Evolutionary conservation across 1,140 invertebrate genomes (phyloP), one percentile per base, ranked within the genome.

Genomic region (Trichonephila inaurata): DNA sequence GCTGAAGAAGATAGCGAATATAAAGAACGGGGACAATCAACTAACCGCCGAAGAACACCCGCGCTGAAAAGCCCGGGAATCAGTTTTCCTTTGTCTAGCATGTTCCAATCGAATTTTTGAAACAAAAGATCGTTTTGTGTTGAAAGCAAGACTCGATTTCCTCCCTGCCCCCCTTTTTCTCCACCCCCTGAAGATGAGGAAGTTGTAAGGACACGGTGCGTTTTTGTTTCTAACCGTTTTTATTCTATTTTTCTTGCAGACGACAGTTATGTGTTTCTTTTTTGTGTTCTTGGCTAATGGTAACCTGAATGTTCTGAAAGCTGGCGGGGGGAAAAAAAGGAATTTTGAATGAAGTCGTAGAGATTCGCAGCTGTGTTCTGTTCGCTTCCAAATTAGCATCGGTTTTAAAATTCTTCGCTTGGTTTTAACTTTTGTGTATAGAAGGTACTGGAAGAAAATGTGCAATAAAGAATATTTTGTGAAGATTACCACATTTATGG

Each of bases 81-180:
- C 60, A 88, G 60, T 62, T 64, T 88, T 64, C 86, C 21, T 88
- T 64, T 88, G 86, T 64, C 51, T 44, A 24, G 40, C 82, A 8
- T 88, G 86, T 88, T 88, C 62, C 60, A 64, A 88, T 88, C 86
- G 86, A 88, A 88, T 88, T 88, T 88, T 85, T 88, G 58, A 64
- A 88, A 88, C 86, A 88, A 88, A 88, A 66, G 86, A 88, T 40
- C 60, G 60, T 88, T 88, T 88, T 88, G 60, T 88, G 60, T 88
- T 88, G 62, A 88, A 64, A 88, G 86, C 62, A 24, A 61, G 83
- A 61, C 83, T 85, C 83, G 51, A 85, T 85, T 85, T 85, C 86
- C 86, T 12, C 40, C 44, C 6, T 28, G 5, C 2, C 51, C 51
- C 51, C 51, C 51, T 51, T 51, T 51, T 69, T 85, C 24, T 12